These are phyloP conservation scores for Osmerus mordax DNA, from an alignment of 2,113 vertebrate genomes.

Conservation along the genomic window DNA sequence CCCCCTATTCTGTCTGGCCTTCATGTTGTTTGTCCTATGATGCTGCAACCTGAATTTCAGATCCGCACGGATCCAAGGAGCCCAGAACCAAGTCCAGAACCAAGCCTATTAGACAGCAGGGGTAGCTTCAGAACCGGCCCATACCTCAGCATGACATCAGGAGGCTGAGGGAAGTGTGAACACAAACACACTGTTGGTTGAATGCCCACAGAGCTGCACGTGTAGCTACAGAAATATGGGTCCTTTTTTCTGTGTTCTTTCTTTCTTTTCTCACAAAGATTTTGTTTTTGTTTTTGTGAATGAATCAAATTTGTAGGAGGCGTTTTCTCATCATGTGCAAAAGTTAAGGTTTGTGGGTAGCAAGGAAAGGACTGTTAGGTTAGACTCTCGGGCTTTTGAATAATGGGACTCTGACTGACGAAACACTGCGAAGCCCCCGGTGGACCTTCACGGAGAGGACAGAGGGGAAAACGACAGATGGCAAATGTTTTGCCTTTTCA, in stretches of 20 bases:
- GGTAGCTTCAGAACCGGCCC: neutral
- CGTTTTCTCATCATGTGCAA: too few relatives aligned
- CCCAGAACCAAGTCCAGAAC: neutral
- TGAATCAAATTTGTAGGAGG: neutral
- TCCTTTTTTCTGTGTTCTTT: too few relatives aligned
- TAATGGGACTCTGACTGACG: too few relatives aligned
- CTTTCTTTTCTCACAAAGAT: neutral
- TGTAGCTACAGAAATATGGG: neutral
- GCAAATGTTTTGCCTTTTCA: slow-evolving; percentile 24
- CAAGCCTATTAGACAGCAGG: neutral
- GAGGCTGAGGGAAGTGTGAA: neutral
- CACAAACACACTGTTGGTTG: too few relatives aligned
- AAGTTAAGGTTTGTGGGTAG: too few relatives aligned
- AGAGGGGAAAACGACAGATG: slow-evolving; percentile 39
- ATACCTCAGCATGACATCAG: neutral
- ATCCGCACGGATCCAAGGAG: slow-evolving; percentile 11
- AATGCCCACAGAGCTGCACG: neutral
- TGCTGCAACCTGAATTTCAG: slow-evolving; percentile 1
- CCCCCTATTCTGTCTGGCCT: neutral
- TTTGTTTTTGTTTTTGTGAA: neutral
- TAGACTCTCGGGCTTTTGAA: too few relatives aligned
- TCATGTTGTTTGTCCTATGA: neutral
- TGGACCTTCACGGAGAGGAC: neutral
- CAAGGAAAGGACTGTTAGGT: slow-evolving; percentile 11
- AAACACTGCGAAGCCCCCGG: too few relatives aligned